phyloP scores from a whole-genome alignment of 2,888 invertebrate species.

The Luperina nickerlii region DNA sequence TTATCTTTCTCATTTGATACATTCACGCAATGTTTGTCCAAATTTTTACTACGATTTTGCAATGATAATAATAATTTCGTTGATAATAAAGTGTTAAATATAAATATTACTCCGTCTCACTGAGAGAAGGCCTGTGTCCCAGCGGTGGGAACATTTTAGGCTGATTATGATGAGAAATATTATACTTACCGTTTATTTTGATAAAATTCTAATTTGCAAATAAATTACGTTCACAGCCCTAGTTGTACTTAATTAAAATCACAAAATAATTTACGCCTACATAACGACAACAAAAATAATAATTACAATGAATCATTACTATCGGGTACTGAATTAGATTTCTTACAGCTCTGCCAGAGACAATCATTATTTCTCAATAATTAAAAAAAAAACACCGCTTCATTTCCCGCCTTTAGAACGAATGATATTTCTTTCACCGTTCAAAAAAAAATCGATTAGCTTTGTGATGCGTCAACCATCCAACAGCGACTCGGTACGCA shows the following conservation, averaged over 20 bases:
- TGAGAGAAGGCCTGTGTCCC: no score
- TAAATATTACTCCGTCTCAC: background rate
- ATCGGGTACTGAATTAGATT: slow-evolving; percentile 9
- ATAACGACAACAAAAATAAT: background rate
- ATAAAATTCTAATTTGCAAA: background rate
- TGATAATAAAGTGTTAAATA: background rate
- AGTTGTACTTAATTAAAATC: background rate
- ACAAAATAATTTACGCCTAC: background rate
- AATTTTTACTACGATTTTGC: background rate
- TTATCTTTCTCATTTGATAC: no score
- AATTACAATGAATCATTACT: no score
- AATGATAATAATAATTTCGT: background rate
- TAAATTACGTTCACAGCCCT: background rate
- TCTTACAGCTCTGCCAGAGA: background rate
- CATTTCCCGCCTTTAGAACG: slow-evolving; percentile 37
- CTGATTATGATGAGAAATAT: background rate
- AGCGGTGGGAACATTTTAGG: no score
- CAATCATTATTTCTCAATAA: slow-evolving; percentile 1
- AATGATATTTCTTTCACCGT: slow-evolving; percentile 41
- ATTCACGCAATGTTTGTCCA: no score
- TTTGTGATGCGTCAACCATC: slow-evolving; percentile 33
- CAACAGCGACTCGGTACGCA: slow-evolving; percentile 37
- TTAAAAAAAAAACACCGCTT: slow-evolving; percentile 33
- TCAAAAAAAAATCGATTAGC: slow-evolving; percentile 58
- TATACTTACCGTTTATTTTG: background rate